These are phyloP conservation scores for Orestias chungarensis DNA, from an alignment of 2,797 vertebrate genomes.

Conservation along the genomic window DNA sequence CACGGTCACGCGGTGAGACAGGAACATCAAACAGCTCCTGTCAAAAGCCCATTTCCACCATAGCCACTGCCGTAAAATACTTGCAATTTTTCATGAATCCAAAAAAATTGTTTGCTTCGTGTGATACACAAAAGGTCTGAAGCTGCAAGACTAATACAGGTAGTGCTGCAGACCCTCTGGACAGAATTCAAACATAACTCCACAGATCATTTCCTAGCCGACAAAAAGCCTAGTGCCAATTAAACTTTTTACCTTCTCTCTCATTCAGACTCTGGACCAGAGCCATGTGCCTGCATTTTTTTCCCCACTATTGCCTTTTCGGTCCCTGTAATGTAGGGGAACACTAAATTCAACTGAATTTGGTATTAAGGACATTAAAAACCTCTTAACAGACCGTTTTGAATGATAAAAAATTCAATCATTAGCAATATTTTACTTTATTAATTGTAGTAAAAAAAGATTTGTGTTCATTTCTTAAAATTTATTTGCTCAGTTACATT, in stretches of 20 bases:
- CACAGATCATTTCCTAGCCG: background rate
- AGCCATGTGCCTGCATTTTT: background rate
- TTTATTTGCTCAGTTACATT: background rate
- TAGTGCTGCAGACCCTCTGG: constrained; percentile 25
- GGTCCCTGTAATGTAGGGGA: background rate
- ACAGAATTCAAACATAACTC: constrained; percentile 22
- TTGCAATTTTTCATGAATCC: constrained; percentile 11
- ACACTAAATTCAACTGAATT: background rate
- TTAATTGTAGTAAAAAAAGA: too few species aligned
- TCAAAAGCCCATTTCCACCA: constrained; percentile 18
- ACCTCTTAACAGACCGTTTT: background rate
- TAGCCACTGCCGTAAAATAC: constrained; percentile 18
- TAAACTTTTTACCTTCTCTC: background rate
- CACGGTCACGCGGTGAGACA: constrained; percentile 8
- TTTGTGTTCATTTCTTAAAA: background rate
- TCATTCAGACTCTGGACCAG: background rate
- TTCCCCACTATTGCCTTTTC: background rate
- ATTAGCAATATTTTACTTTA: too few species aligned
- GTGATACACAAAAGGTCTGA: background rate
- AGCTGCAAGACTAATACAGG: constrained; percentile 23
- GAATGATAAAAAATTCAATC: background rate
- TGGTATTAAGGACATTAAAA: background rate
- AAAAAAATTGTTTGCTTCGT: constrained; percentile 9
- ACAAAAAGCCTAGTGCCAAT: constrained; percentile 3
- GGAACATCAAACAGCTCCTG: constrained; percentile 33